phyloP scores from a whole-genome alignment of 2,113 vertebrate species.

The Danionella cerebrum region DNA sequence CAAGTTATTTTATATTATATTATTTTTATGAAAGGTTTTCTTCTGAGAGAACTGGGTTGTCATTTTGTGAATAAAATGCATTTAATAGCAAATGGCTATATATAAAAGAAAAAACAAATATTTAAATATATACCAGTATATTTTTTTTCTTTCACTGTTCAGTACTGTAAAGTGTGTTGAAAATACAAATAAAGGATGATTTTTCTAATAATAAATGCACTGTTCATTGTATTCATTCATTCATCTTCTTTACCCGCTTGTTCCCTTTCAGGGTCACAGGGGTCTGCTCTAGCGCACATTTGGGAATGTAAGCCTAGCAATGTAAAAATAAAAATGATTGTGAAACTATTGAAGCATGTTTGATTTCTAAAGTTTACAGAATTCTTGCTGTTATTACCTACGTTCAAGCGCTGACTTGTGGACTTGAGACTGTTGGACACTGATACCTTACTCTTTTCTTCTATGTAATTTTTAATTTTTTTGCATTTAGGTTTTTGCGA shows the following conservation, averaged over 20 bases:
- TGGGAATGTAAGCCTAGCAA: too few species aligned
- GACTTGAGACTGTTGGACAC: too few species aligned
- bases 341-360: too few species aligned
- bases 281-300: too few species aligned
- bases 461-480: too few species aligned
- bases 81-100: constrained; percentile 75
- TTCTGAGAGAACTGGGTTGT: constrained; percentile 70
- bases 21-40: constrained; percentile 75
- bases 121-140: constrained; percentile 70
- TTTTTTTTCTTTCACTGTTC: constrained; percentile 78
- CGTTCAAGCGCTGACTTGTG: too few species aligned
- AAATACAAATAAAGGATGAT: constrained; percentile 75
- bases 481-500: too few species aligned
- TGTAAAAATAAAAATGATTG: too few species aligned
- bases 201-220: constrained; percentile 55
- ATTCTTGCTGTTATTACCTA: too few species aligned
- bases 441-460: too few species aligned
- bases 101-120: constrained; percentile 61
- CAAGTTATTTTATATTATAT: constrained; percentile 78
- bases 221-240: too few species aligned
- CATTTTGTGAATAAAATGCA: constrained; percentile 76
- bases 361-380: too few species aligned
- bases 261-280: not conserved
- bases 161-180: constrained; percentile 78
- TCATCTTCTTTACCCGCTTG: not conserved